Percentiles rank a stretch among this genome's conserved stretches.
phyloP scores from a whole-genome alignment of 2,797 vertebrate species.

The Pangasius macronema region DNA sequence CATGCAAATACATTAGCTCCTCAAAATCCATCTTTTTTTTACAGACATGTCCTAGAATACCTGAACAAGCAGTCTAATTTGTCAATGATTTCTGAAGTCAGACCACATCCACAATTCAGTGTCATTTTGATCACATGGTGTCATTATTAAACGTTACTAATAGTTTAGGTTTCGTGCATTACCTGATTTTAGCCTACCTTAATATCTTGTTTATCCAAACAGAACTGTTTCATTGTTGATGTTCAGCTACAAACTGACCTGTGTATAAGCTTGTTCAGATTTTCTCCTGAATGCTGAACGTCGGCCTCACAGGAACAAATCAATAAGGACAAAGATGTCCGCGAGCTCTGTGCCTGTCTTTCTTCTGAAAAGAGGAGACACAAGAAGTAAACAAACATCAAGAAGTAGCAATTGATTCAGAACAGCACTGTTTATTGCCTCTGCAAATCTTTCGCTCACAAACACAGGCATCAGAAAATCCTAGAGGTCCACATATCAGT shows the following conservation, averaged over 20 bases:
- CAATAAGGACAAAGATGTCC: conserved; percentile 44
- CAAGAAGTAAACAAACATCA: conserved; percentile 52
- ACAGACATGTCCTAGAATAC: not conserved
- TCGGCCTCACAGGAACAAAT: conserved; percentile 47
- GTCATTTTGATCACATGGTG: not conserved
- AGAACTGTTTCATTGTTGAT: conserved; percentile 28
- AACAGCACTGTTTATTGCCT: conserved; percentile 37
- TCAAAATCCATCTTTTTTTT: not conserved
- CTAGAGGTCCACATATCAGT: conserved; percentile 43
- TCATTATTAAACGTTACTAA: not conserved
- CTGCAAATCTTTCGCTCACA: conserved; percentile 20
- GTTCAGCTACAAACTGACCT: conserved; percentile 34
- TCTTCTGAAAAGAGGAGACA: conserved; percentile 35
- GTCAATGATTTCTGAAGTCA: not conserved
- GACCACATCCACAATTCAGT: not conserved
- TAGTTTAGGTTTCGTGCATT: not conserved
- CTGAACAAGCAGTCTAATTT: not conserved
- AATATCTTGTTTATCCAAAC: conserved; percentile 7
- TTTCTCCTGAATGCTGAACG: conserved; percentile 32
- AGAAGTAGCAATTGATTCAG: conserved; percentile 40
- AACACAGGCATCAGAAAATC: conserved; percentile 40
- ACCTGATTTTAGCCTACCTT: not conserved
- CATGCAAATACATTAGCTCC: not conserved
- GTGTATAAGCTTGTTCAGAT: conserved; percentile 22
- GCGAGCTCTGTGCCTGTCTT: conserved; percentile 33